Evolutionary conservation across 2,797 vertebrate species (phyloP).

Genomic region (Sparus aurata): DNA sequence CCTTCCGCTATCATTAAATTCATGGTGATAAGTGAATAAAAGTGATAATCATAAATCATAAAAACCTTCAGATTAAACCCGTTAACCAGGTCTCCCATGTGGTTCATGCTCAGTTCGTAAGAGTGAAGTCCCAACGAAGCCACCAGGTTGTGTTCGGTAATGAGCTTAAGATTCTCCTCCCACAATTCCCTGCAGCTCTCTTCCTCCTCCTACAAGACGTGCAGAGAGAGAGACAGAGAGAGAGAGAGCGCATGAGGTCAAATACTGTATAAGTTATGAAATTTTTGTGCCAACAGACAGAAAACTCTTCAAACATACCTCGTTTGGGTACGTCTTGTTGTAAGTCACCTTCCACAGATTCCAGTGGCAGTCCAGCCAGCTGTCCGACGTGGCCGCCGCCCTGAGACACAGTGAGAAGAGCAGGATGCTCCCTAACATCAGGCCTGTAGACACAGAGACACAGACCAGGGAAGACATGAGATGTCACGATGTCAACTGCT

Average conservation of each 20-base stretch:
- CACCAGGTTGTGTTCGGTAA: conserved; percentile 92
- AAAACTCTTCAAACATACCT: conserved; percentile 70
- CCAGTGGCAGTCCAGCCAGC: conserved; percentile 60
- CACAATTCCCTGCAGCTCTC: conserved; percentile 84
- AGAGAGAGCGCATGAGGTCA: not conserved
- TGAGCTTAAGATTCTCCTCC: conserved; percentile 91
- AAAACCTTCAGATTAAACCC: not conserved
- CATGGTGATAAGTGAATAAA: not conserved
- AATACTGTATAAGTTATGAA: accelerated
- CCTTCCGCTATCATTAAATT: not conserved
- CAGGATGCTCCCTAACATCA: too few relatives aligned
- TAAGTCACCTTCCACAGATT: conserved; percentile 89
- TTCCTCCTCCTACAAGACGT: conserved; percentile 84
- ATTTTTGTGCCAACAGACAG: not conserved
- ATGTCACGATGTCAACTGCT: not conserved
- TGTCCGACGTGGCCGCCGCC: too few relatives aligned
- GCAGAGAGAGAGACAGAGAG: too few relatives aligned
- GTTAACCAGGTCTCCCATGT: conserved; percentile 90
- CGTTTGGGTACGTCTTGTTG: conserved; percentile 79
- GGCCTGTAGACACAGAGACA: too few relatives aligned
- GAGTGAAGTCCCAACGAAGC: conserved; percentile 91
- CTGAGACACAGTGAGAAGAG: too few relatives aligned
- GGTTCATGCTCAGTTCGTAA: conserved; percentile 92
- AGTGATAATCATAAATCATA: not conserved
- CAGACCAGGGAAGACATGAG: not conserved